A percentile compares a stretch with the other conserved stretches of the same genome.
These are phyloP conservation scores for Pteria penguin DNA, from an alignment of 2,888 invertebrate genomes.

Conservation along the genomic window DNA sequence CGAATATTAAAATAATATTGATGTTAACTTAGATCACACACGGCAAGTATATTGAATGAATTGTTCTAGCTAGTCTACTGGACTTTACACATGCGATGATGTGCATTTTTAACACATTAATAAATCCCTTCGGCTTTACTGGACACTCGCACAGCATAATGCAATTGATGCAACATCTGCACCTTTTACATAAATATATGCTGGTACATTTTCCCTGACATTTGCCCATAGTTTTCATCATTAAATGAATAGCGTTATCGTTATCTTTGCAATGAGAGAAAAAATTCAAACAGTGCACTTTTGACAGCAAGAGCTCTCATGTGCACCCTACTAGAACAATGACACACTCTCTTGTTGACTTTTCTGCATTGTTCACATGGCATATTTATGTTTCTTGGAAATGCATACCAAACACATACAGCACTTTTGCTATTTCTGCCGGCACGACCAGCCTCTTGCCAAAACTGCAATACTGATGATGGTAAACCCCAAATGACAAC, in stretches of 20 bases:
- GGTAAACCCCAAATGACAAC: slow-evolving; percentile 31
- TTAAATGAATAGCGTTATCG: too few species aligned
- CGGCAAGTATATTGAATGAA: too few species aligned
- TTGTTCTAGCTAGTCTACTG: too few species aligned
- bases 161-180: slow-evolving; percentile 20
- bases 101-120: too few species aligned
- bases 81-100: too few species aligned
- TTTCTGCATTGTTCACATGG: slow-evolving; percentile 24
- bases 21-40: too few species aligned
- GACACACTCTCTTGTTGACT: slow-evolving; percentile 4
- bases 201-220: slow-evolving; percentile 3
- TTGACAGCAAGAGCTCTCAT: slow-evolving; percentile 6
- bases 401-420: slow-evolving; percentile 25
- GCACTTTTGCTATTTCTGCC: slow-evolving; percentile 19
- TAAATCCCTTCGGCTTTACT: too few species aligned
- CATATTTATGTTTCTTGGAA: slow-evolving; percentile 9
- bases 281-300: too few species aligned
- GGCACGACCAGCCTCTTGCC: slow-evolving; percentile 33
- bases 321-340: slow-evolving; percentile 4
- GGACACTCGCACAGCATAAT: slow-evolving; percentile 3
- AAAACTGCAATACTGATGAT: slow-evolving; percentile 23
- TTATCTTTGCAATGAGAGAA: too few species aligned
- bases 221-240: not conserved
- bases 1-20: too few species aligned
- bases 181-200: not conserved